phyloP scores from a whole-genome alignment of 1,140 invertebrate species.

The Ceratina australensis region DNA sequence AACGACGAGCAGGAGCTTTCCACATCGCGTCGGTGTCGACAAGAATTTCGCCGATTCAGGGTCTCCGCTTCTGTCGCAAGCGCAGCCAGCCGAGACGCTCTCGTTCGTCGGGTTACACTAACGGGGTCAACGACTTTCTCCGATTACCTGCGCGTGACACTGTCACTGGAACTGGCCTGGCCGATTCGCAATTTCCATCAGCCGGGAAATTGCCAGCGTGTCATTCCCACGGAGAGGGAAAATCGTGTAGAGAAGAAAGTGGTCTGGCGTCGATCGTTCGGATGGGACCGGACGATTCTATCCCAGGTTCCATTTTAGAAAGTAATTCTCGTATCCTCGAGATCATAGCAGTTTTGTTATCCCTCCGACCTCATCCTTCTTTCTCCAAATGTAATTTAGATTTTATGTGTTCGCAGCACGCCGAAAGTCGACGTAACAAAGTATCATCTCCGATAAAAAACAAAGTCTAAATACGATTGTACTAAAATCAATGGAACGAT shows the following conservation, averaged over 20 bases:
- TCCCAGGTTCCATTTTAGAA: not conserved
- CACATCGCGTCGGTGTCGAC: conserved; percentile 45
- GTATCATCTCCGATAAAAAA: no score
- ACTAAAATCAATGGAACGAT: not conserved
- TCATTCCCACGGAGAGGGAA: conserved; percentile 4
- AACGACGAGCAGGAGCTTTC: conserved; percentile 35
- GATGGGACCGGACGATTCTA: not conserved
- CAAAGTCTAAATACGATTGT: not conserved
- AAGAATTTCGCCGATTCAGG: conserved; percentile 62
- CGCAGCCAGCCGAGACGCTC: conserved; percentile 26
- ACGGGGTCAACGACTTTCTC: conserved; percentile 73
- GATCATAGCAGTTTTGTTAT: no score
- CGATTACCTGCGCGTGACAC: conserved; percentile 66
- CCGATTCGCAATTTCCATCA: conserved; percentile 40
- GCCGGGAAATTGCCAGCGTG: conserved; percentile 8
- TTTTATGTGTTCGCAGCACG: no score
- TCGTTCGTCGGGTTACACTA: conserved; percentile 49
- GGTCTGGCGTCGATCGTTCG: not conserved
- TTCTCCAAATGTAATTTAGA: no score
- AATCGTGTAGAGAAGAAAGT: conserved; percentile 28
- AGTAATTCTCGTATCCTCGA: no score
- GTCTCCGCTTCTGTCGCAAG: conserved; percentile 52
- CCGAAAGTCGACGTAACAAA: no score
- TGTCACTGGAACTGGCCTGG: conserved; percentile 35
- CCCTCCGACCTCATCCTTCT: no score